A percentile compares a stretch with the other conserved stretches of the same genome.
Evolutionary conservation across 2,888 invertebrate genomes (phyloP).

Genomic region (Slavum lentiscoides): DNA sequence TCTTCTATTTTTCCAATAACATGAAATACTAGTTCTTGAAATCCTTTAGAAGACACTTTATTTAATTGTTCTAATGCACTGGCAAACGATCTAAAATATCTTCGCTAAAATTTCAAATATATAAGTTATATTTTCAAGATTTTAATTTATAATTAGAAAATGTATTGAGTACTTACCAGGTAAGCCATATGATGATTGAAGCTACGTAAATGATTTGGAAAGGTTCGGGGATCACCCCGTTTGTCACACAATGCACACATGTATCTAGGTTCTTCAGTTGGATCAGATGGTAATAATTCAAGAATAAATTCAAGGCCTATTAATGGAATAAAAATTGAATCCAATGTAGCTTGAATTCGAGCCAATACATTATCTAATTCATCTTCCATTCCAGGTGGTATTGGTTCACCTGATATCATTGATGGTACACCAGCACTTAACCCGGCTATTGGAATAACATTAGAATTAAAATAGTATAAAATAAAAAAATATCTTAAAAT

Average conservation of each 20-base stretch:
- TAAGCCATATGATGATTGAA: slow-evolving; percentile 76
- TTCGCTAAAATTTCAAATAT: slow-evolving; percentile 17
- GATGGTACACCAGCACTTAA: slow-evolving; percentile 39
- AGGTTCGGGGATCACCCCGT: slow-evolving; percentile 77
- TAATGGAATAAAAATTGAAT: slow-evolving; percentile 58
- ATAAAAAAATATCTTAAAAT: slow-evolving; percentile 56
- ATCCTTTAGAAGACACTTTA: slow-evolving; percentile 59
- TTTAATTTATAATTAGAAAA: neutral
- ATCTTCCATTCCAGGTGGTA: slow-evolving; percentile 73
- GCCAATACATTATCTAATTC: slow-evolving; percentile 61
- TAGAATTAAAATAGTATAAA: neutral
- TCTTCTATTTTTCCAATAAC: slow-evolving; percentile 74
- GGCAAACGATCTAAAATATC: slow-evolving; percentile 44
- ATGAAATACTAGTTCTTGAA: slow-evolving; percentile 59
- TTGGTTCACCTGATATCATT: slow-evolving; percentile 67
- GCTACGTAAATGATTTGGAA: slow-evolving; percentile 77
- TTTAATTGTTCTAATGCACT: slow-evolving; percentile 63
- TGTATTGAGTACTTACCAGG: slow-evolving; percentile 63
- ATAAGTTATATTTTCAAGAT: neutral
- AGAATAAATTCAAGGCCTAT: slow-evolving; percentile 77
- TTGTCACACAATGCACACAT: slow-evolving; percentile 78
- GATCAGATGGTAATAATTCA: slow-evolving; percentile 66
- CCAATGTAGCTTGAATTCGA: slow-evolving; percentile 65
- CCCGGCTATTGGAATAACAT: slow-evolving; percentile 25
- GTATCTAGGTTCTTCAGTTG: slow-evolving; percentile 72